These are phyloP conservation scores for Emmelina monodactyla DNA, from an alignment of 2,888 invertebrate species.

Conservation along the genomic window DNA sequence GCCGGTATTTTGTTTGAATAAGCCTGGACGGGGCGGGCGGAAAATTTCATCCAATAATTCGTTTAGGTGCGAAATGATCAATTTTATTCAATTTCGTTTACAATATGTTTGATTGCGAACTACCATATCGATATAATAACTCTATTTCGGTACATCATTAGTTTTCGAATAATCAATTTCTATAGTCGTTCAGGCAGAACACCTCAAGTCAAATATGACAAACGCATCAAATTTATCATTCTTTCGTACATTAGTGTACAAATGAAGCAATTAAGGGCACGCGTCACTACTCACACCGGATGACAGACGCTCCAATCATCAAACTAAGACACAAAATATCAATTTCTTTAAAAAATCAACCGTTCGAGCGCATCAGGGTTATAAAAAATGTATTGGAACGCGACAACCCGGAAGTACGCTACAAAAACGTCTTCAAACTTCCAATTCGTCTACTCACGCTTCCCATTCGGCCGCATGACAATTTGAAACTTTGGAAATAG, in stretches of 20 bases:
- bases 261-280: conserved; percentile 63
- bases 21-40: conserved; percentile 37
- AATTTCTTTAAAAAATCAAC: conserved; percentile 54
- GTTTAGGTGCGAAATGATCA: conserved; percentile 53
- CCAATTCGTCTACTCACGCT: conserved; percentile 45
- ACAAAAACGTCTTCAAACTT: conserved; percentile 50
- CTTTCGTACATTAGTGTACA: conserved; percentile 45
- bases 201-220: conserved; percentile 24
- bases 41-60: conserved; percentile 51
- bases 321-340: conserved; percentile 60
- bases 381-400: too few species aligned
- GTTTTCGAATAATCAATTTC: conserved; percentile 17
- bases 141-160: conserved; percentile 21
- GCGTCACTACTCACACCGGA: conserved; percentile 52
- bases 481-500: conserved; percentile 25
- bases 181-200: conserved; percentile 32
- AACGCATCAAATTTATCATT: conserved; percentile 21
- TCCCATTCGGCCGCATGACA: conserved; percentile 38
- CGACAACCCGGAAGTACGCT: conserved; percentile 55
- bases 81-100: conserved; percentile 46
- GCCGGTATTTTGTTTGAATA: conserved; percentile 60
- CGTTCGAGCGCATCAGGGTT: conserved; percentile 44
- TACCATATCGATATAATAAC: conserved; percentile 20
- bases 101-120: conserved; percentile 30
- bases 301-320: conserved; percentile 59